Evolutionary conservation across 2,113 vertebrate species (phyloP).

Genomic region (Rafetus swinhoei): DNA sequence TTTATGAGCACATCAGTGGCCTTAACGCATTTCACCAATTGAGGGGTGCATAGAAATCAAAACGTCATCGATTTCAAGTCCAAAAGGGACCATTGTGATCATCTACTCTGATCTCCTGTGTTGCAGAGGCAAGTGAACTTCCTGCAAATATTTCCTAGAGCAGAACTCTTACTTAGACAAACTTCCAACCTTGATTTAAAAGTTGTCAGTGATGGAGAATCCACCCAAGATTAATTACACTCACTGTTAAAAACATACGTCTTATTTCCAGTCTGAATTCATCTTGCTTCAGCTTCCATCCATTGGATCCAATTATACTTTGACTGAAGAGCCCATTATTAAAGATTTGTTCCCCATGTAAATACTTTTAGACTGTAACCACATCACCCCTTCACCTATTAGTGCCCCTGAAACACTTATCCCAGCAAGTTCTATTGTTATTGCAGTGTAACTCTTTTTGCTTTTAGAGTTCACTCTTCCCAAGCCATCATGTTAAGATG

Average conservation of each 20-base stretch:
- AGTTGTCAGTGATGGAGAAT: not conserved
- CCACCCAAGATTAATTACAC: not conserved
- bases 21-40: constrained; percentile 29
- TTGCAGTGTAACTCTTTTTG: constrained; percentile 23
- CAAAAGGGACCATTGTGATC: not conserved
- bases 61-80: not conserved
- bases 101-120: not conserved
- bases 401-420: constrained; percentile 38
- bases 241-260: not conserved
- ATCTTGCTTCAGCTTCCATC: not conserved
- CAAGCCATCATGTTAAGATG: constrained; percentile 44
- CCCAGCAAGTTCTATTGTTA: constrained; percentile 34
- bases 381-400: not conserved
- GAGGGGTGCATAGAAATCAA: not conserved
- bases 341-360: not conserved
- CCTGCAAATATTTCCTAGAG: not conserved
- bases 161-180: not conserved
- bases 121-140: not conserved
- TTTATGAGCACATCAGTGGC: constrained; percentile 57
- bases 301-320: not conserved
- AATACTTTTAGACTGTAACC: not conserved
- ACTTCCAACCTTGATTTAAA: not conserved
- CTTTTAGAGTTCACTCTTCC: constrained; percentile 15
- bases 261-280: not conserved
- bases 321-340: not conserved